A percentile compares a stretch with the other conserved stretches of the same genome.
Evolutionary conservation across 2,888 invertebrate species (phyloP).

Genomic region (Endomychus coccineus): DNA sequence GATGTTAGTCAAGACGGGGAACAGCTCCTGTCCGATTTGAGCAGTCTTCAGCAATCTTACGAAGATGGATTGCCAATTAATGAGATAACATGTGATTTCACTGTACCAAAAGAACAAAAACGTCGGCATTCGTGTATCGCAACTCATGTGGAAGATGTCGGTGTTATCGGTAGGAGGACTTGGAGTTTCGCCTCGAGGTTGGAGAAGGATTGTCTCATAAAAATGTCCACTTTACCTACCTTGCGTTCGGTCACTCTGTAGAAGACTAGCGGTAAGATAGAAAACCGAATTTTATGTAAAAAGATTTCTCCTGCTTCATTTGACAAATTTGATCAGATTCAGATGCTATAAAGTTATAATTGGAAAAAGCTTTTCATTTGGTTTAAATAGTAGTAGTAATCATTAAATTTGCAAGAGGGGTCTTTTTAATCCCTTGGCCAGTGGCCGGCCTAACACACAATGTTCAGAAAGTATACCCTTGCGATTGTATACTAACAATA

Average conservation of each 20-base stretch:
- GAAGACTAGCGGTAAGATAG: conserved; percentile 15
- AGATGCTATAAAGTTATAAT: no score
- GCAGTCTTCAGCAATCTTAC: conserved; percentile 49
- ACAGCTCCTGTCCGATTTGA: conserved; percentile 54
- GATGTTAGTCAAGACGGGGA: conserved; percentile 55
- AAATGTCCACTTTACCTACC: conserved; percentile 36
- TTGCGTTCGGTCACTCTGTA: conserved; percentile 39
- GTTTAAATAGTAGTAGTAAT: no score
- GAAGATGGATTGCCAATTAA: conserved; percentile 36
- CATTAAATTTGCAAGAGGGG: no score
- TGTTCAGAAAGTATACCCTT: not conserved
- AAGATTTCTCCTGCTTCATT: conserved; percentile 13
- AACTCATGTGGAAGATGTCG: conserved; percentile 2
- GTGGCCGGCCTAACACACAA: no score
- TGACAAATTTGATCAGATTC: no score
- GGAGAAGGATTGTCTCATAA: conserved; percentile 38
- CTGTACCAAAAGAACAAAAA: conserved; percentile 47
- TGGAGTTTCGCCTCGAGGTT: conserved; percentile 48
- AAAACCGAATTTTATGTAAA: conserved; percentile 13
- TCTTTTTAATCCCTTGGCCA: no score
- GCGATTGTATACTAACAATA: conserved; percentile 9
- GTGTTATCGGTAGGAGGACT: conserved; percentile 29
- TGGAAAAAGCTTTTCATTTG: no score
- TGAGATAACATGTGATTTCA: conserved; percentile 32
- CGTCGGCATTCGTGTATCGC: conserved; percentile 46